phyloP scores from a whole-genome alignment of 2,888 invertebrate genomes.

The Argyresthia albistria region DNA sequence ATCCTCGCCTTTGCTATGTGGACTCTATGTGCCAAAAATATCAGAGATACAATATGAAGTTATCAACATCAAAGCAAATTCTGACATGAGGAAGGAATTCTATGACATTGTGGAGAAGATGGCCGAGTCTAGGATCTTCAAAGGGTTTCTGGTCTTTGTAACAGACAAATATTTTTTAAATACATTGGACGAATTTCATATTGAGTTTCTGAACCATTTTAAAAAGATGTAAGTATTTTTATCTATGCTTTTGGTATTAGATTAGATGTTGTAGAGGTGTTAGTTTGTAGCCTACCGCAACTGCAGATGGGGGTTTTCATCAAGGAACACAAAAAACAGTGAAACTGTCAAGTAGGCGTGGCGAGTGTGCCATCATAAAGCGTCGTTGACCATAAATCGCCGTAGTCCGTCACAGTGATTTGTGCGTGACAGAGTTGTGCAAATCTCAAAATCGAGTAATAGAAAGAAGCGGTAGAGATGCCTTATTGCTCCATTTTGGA shows the following conservation, averaged over 20 bases:
- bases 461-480: too few relatives aligned
- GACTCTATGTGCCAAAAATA: constrained; percentile 48
- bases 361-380: too few relatives aligned
- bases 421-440: too few relatives aligned
- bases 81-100: constrained; percentile 28
- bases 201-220: constrained; percentile 49
- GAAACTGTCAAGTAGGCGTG: too few relatives aligned
- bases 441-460: too few relatives aligned
- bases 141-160: constrained; percentile 50
- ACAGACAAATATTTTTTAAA: constrained; percentile 53
- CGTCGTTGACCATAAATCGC: too few relatives aligned
- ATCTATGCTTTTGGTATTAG: neutral
- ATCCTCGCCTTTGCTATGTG: constrained; percentile 35
- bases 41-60: constrained; percentile 47
- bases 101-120: constrained; percentile 31
- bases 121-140: constrained; percentile 34
- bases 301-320: too few relatives aligned
- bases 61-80: constrained; percentile 33
- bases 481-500: too few relatives aligned
- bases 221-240: constrained; percentile 45
- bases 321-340: too few relatives aligned
- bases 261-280: neutral
- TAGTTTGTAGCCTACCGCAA: neutral
- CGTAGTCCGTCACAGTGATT: too few relatives aligned
- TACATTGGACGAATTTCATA: constrained; percentile 32